Base-by-base conservation (phyloP, 2,113 vertebrate genomes). In the Pardalotus punctatus region DNA sequence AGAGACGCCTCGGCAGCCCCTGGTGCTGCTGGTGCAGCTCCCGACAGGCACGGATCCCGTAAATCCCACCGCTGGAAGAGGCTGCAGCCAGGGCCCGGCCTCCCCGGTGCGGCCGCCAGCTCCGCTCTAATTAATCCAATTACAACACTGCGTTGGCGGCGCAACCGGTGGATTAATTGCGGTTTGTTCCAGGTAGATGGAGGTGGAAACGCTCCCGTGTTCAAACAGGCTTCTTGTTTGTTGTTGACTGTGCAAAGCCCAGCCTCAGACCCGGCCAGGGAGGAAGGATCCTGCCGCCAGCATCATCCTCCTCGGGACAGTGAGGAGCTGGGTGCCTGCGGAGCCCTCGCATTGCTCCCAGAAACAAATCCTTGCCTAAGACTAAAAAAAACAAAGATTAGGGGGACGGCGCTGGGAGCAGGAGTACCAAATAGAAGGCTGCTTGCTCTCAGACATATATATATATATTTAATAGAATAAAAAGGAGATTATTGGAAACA, bases 401-500 rank as follows among this genome's bases (percentile, higher is more conserved):
- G 27, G 18, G 56, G 33, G 38, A 71, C 0, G 4, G 35, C 0
- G 3, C 28, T 50, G 33, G 50, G 24, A 69, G 78, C 29, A 28
- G 40, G 72, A 67, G 64, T 4, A 10, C 6, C 10, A 29, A 81
- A 15, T 22, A 35, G 56, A 87, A 56, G 25, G 42, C 21, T 67
- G 61, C 64, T 71, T 90, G 61, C 65, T 88, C 92, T 40, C 48
- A 28, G 76, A 54, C 6, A 3, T 38, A 35, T 71, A 66, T 23
- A 47, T 58, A 12, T 40, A 18, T 56, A 71, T 65, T 8, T 22
- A 74, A 84, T 56, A 80, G n/a, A 93, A 76, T 67, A 91, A 90
- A 96, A 96, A 88, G 81, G 78, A 94, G 71, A 93, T 96, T 91
- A 90, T 93, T 96, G 89, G 93, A 91, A 94, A 93, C 81, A 97